Conservation (phyloP, 2,888 invertebrate genomes). For the Hyppa rectilinea region DNA sequence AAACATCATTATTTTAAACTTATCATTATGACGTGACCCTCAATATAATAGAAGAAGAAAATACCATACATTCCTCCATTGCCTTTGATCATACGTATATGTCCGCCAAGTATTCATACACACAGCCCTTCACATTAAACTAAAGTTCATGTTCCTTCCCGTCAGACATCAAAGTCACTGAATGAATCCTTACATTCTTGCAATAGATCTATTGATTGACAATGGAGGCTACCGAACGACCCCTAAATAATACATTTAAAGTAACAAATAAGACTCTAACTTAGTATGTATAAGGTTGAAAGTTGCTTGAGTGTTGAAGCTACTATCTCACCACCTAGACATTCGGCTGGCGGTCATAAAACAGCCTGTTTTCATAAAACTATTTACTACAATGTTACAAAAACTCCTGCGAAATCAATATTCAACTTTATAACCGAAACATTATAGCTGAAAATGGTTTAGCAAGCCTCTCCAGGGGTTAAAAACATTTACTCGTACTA, state of each 20-base stretch:
- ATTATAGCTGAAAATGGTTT: slow-evolving; percentile 35
- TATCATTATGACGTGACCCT: not conserved
- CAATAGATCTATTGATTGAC: slow-evolving; percentile 67
- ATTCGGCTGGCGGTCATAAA: slow-evolving; percentile 76
- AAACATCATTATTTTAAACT: not conserved
- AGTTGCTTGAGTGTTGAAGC: slow-evolving; percentile 15
- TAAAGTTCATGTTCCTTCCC: slow-evolving; percentile 43
- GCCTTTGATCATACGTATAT: slow-evolving; percentile 24
- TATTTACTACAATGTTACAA: slow-evolving; percentile 74
- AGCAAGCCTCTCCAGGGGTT: slow-evolving; percentile 42
- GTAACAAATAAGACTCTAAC: slow-evolving; percentile 26
- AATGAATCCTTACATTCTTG: slow-evolving; percentile 71
- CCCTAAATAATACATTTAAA: slow-evolving; percentile 51
- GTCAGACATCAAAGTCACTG: slow-evolving; percentile 68
- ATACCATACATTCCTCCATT: not conserved
- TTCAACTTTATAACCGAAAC: slow-evolving; percentile 27
- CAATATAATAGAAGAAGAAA: not conserved
- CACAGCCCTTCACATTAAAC: slow-evolving; percentile 26
- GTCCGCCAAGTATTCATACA: slow-evolving; percentile 38
- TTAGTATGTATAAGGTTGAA: not conserved
- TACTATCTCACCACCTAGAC: slow-evolving; percentile 74
- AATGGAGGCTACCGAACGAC: slow-evolving; percentile 63
- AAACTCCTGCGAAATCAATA: slow-evolving; percentile 33
- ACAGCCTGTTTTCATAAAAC: slow-evolving; percentile 80
- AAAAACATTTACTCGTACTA: slow-evolving; percentile 64